These are phyloP conservation scores for Cheilosia grossa DNA, from an alignment of 2,888 invertebrate genomes.

Conservation along the genomic window DNA sequence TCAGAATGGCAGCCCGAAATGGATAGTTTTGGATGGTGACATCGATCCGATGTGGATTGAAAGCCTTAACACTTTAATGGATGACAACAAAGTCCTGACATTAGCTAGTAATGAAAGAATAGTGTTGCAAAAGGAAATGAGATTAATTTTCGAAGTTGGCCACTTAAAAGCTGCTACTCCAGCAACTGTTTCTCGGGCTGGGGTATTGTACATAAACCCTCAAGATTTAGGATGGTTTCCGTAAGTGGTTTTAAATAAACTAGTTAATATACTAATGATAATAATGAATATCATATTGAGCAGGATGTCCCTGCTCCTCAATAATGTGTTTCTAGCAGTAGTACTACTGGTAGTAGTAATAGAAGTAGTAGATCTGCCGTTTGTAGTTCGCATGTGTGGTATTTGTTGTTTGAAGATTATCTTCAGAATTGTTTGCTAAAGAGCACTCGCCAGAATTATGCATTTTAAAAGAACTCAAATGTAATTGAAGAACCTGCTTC, in stretches of 20 bases:
- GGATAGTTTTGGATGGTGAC: conserved; percentile 98
- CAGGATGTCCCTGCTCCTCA: too few relatives aligned
- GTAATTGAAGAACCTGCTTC: too few relatives aligned
- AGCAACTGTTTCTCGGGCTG: conserved; percentile 97
- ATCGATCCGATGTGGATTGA: conserved; percentile 94
- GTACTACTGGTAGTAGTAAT: too few relatives aligned
- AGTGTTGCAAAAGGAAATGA: conserved; percentile 93
- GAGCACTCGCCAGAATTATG: too few relatives aligned
- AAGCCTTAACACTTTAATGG: conserved; percentile 98
- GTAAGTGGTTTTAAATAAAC: conserved; percentile 84
- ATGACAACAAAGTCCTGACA: conserved; percentile 97
- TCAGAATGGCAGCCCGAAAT: conserved; percentile 92
- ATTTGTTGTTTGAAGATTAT: too few relatives aligned
- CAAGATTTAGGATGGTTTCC: conserved; percentile 98
- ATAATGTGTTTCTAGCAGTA: too few relatives aligned
- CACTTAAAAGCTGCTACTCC: conserved; percentile 96
- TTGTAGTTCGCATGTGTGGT: too few relatives aligned
- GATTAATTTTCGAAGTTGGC: conserved; percentile 96
- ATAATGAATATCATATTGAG: too few relatives aligned
- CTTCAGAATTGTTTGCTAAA: too few relatives aligned
- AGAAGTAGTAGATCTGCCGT: too few relatives aligned
- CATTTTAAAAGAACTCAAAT: too few relatives aligned
- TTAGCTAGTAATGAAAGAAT: conserved; percentile 98
- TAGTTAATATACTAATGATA: too few relatives aligned
- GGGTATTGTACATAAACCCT: conserved; percentile 96